phyloP scores from a whole-genome alignment of 2,888 invertebrate species.

The Lepidocyrtinus sp. region DNA sequence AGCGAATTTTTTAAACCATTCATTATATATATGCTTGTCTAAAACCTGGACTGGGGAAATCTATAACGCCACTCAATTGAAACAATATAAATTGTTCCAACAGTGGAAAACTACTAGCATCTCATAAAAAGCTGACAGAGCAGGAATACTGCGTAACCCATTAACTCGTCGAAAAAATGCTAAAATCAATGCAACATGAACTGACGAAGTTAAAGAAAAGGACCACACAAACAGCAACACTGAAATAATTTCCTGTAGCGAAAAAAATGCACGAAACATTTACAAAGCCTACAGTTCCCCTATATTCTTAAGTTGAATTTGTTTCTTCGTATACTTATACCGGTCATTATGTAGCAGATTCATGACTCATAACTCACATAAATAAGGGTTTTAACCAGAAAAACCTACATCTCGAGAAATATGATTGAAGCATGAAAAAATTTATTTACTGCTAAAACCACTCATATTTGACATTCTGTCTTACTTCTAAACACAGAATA shows the following conservation, averaged over 20 bases:
- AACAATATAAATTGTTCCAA: too few relatives aligned
- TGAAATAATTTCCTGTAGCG: constrained; percentile 43
- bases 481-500: constrained; percentile 45
- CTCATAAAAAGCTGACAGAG: too few relatives aligned
- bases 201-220: background rate
- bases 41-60: too few relatives aligned
- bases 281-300: background rate
- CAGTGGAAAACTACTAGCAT: too few relatives aligned
- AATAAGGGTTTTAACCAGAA: constrained; percentile 30
- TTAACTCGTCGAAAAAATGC: background rate
- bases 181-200: background rate
- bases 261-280: constrained; percentile 50
- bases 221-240: constrained; percentile 54
- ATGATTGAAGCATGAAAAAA: constrained; percentile 39
- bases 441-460: constrained; percentile 45
- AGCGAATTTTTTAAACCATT: too few relatives aligned
- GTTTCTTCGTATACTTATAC: background rate
- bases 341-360: constrained; percentile 29
- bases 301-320: too few relatives aligned
- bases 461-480: constrained; percentile 55
- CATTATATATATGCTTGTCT: too few relatives aligned
- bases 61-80: too few relatives aligned
- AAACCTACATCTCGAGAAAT: background rate
- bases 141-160: too few relatives aligned
- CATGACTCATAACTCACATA: constrained; percentile 37